Base-by-base conservation (phyloP, 2,113 vertebrate genomes). In the Orientallactaga bullata region DNA sequence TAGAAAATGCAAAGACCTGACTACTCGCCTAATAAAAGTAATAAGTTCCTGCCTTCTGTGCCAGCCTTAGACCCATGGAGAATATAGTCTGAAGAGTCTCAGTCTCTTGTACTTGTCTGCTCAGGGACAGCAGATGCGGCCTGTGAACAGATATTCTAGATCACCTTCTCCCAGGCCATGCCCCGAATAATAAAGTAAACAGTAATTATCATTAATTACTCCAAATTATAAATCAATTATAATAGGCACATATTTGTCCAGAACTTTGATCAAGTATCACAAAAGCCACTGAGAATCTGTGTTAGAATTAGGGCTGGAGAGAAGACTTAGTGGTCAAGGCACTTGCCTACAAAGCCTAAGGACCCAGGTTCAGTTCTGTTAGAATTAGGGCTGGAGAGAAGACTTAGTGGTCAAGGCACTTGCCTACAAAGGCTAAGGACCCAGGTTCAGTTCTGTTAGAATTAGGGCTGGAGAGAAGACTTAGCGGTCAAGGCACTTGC, bases 191-290 rank as follows among this genome's bases (percentile, higher is more conserved):
- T 61, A 88, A 92, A 55, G 84, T 16, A 13, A 90, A 94, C 28
- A 85, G 39, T 7, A 0, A 68, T 24, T 68, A 37, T 76, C 42
- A 83, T 58, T 85, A 37, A 84, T 77, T 74, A 89, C 1, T 6
- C 13, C 17, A 83, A 82, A 76, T 87, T 60, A 93, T 74, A 92
- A 69, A 79, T 95, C 39, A 79, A 12, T 60, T 84, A 76, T 69
- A 61, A 86, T 23, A 74, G 65, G 30, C 4, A 72, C 1, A 66
- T 21, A 51, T 91, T 84, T 73, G 2, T 76, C 55, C 30, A 81
- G n/a, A 73, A 58, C 5, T n/a, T 80, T 71, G 26, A 51, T 69
- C 47, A 78, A 88, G 78, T 73, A 85, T 55, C 30, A 61, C 74
- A 78, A 58, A 51, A 90, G 65, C 7, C 72, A 90, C 80, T 32